A percentile compares a stretch with the other conserved stretches of the same genome.
These are phyloP conservation scores for Pygoscelis adeliae DNA, from an alignment of 2,113 vertebrate species.

Conservation along the genomic window DNA sequence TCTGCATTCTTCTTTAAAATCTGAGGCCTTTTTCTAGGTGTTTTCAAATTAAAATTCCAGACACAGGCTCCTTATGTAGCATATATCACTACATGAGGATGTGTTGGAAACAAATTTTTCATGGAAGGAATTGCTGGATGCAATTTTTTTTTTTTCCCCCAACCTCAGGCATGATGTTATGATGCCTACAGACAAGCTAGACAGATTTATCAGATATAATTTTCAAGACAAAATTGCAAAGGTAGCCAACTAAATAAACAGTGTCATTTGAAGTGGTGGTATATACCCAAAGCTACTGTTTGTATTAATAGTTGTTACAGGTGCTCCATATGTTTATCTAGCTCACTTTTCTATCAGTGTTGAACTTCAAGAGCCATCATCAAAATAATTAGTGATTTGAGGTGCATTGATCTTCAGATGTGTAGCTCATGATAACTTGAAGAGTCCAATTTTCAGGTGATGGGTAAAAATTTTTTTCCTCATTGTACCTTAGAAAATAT, in stretches of 20 bases:
- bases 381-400: neutral
- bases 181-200: neutral
- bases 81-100: neutral
- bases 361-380: neutral
- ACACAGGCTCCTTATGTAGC: neutral
- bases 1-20: neutral
- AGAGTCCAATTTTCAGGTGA: neutral
- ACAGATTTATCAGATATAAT: neutral
- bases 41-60: neutral
- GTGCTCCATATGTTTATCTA: neutral
- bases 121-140: neutral
- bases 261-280: neutral
- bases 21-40: accelerated
- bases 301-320: neutral
- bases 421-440: neutral
- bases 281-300: neutral
- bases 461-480: neutral
- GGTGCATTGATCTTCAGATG: neutral
- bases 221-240: neutral
- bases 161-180: neutral
- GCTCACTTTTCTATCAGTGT: neutral
- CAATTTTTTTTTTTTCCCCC: neutral
- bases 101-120: neutral
- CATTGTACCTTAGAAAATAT: neutral
- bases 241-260: neutral